Evolutionary conservation across 2,797 vertebrate genomes (phyloP).

Genomic region (Momotus momota): DNA sequence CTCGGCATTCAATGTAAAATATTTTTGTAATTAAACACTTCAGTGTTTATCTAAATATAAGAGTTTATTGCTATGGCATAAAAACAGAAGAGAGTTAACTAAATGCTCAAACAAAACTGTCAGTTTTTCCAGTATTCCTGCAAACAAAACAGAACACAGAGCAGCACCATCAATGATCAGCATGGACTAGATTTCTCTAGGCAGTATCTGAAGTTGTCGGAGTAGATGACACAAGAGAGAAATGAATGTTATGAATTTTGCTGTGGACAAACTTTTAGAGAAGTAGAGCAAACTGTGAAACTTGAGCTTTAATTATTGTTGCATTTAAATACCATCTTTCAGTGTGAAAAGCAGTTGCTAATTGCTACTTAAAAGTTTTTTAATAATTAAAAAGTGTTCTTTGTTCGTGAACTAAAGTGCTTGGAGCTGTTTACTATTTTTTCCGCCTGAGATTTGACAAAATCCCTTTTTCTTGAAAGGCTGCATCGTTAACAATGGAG

Average conservation of each 20-base stretch:
- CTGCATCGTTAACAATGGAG: slow-evolving; percentile 94
- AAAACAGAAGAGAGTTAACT: background rate
- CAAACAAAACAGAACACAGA: background rate
- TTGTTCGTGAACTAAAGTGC: background rate
- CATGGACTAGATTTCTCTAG: background rate
- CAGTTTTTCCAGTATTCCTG: background rate
- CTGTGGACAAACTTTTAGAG: background rate
- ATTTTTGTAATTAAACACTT: background rate
- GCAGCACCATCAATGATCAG: background rate
- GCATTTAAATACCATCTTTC: background rate
- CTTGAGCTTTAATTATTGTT: background rate
- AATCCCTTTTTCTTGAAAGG: slow-evolving; percentile 76
- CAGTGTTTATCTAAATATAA: background rate
- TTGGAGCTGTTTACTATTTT: background rate
- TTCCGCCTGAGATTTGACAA: background rate
- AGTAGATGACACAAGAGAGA: background rate
- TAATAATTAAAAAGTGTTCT: background rate
- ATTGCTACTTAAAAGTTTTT: background rate
- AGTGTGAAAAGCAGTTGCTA: background rate
- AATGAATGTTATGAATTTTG: background rate
- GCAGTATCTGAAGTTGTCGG: background rate
- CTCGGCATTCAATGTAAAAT: background rate
- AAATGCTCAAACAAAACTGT: background rate
- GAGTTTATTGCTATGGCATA: background rate
- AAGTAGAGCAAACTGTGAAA: background rate